Evolutionary conservation across 2,113 vertebrate genomes (phyloP).

Genomic region (Dolichotis patagonum): DNA sequence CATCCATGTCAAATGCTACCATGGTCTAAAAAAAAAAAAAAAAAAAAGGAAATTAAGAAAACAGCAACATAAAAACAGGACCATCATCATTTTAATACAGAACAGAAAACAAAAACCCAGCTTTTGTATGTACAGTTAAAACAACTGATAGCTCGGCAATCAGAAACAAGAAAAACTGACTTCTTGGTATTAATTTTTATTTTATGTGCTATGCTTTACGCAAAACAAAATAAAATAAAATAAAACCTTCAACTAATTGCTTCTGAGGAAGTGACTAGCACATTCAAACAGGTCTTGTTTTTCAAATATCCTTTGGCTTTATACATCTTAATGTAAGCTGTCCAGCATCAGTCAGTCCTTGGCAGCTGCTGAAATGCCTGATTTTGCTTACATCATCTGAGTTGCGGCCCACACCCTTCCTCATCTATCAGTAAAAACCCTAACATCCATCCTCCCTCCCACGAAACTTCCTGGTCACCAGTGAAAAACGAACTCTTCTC

Average conservation of each 20-base stretch:
- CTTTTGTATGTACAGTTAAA: not conserved
- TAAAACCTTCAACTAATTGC: too few species aligned
- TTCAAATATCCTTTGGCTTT: not conserved
- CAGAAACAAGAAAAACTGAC: slow-evolving; percentile 37
- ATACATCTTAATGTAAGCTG: not conserved
- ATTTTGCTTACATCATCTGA: not conserved
- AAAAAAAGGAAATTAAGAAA: not conserved
- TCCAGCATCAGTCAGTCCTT: not conserved
- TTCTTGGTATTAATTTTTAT: slow-evolving; percentile 26
- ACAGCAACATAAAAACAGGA: not conserved
- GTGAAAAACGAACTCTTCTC: not conserved
- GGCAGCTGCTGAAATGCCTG: not conserved
- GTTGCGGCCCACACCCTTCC: not conserved
- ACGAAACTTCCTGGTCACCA: slow-evolving; percentile 31
- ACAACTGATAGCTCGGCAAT: not conserved
- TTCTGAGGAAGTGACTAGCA: not conserved
- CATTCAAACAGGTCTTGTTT: not conserved
- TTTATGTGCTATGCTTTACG: not conserved
- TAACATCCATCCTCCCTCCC: not conserved
- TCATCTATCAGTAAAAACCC: not conserved
- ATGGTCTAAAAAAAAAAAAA: slow-evolving; percentile 90
- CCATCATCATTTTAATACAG: not conserved
- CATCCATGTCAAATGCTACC: slow-evolving; percentile 99
- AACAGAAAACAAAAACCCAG: not conserved
- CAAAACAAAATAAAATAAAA: not conserved